Evolutionary conservation across 2,888 invertebrate genomes (phyloP), one percentile per base, ranked within the genome.

Genomic region (Drosophila limbata): DNA sequence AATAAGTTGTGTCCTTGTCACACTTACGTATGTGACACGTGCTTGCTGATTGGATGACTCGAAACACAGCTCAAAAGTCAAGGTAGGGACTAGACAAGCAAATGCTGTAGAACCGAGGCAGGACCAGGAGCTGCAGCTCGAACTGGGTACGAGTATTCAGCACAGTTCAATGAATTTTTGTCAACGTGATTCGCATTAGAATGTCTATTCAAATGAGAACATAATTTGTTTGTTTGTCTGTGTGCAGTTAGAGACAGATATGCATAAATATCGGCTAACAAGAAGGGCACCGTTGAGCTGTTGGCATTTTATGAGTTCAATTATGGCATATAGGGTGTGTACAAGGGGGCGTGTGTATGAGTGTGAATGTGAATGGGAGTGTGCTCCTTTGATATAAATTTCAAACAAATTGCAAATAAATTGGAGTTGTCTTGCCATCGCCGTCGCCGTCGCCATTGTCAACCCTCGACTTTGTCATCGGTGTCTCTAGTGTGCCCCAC

Each of bases 371-470:
- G 56, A 60, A 57, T 53, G 64, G 42, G 53, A 57, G 52, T 61
- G 64, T 57, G 42, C 56, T 57, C 50, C 63, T 84, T 85, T 88
- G 73, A 88, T 71, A 85, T 85, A 88, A 85, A 88, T 88, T 86
- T 86, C 84, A 71, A 82, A 88, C 85, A 86, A 86, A 86, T 88
- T 88, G 82, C 86, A 86, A 88, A 86, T 88, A 86, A 86, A 88
- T 86, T 86, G 86, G 87, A 82, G 85, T 77, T 84, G 87, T 86
- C 81, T 83, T 86, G 86, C 84, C 80, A 88, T 79, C 86, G 84
- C 84, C 81, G 81, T 75, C 15, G 78, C 62, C 80, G 40, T 60
- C 60, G 57, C 70, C 65, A 77, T 77, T 78, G 81, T 76, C 86
- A 84, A 73, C 78, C 84, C 84, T 51, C 69, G 62, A 44, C 52